Conservation (phyloP, 2,113 vertebrate genomes). For the Tinamus guttatus region DNA sequence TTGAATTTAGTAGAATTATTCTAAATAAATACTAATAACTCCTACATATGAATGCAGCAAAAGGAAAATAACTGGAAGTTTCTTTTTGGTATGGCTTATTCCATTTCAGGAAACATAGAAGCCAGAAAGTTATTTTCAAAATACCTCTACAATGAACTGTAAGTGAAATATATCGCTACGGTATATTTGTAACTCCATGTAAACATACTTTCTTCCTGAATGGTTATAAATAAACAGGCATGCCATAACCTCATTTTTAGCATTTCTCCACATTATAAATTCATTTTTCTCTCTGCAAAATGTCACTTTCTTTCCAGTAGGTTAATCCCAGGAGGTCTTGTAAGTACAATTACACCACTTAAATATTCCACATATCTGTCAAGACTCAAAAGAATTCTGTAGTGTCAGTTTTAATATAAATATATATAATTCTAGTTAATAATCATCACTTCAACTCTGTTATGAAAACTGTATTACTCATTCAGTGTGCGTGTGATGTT, state of each 20-base stretch:
- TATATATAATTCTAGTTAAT: slow-evolving; percentile 84
- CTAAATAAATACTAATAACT: background rate
- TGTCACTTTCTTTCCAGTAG: slow-evolving; percentile 79
- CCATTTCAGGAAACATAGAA: slow-evolving; percentile 59
- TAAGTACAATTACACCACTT: slow-evolving; percentile 83
- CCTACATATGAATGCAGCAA: background rate
- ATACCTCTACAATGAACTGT: slow-evolving; percentile 60
- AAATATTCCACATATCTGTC: slow-evolving; percentile 83
- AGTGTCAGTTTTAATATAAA: slow-evolving; percentile 86
- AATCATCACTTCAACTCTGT: slow-evolving; percentile 78
- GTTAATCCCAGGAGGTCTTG: slow-evolving; percentile 81
- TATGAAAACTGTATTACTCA: slow-evolving; percentile 79
- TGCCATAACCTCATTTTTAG: slow-evolving; percentile 70
- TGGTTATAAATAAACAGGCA: slow-evolving; percentile 73
- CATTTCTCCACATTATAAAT: slow-evolving; percentile 65
- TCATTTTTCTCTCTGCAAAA: slow-evolving; percentile 76
- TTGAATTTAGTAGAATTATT: slow-evolving; percentile 7
- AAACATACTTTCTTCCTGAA: slow-evolving; percentile 70
- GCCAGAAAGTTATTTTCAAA: slow-evolving; percentile 30
- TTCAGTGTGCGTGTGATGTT: slow-evolving; percentile 64
- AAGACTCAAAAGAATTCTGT: slow-evolving; percentile 83
- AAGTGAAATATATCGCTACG: slow-evolving; percentile 47
- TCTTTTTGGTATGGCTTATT: background rate
- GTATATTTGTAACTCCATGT: slow-evolving; percentile 57
- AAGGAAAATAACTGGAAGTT: slow-evolving; percentile 9